Base-by-base conservation (phyloP, 2,888 invertebrate species). In the Chironomus riparius region DNA sequence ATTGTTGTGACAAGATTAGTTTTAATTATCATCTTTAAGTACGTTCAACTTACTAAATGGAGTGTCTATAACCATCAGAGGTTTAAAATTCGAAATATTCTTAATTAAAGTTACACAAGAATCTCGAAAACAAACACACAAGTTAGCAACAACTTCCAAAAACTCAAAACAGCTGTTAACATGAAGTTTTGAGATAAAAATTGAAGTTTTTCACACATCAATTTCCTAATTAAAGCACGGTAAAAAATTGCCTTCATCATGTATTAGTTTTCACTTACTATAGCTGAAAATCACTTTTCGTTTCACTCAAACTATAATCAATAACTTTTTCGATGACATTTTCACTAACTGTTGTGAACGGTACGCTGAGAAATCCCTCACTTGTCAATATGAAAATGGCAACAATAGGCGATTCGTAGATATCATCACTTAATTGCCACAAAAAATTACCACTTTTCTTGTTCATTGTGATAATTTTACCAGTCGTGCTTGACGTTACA, bases 401-500 rank as follows among this genome's bases (percentile, higher is more conserved):
- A 70, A 98, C 92, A 0, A 98, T 91, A 0, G 98, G 97, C 62
- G 95, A 95, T 75, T 90, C 90, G 18, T 56, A 56, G 3, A 15
- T 15, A 56, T 95, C 88, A 82, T 97, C 92, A 70, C 89, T 88
- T 38, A 15, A 56, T 78, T 94, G 91, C 98, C 98, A 98, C 22
- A 94, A 84, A 71, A 95, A 86, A 77, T 90, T 89, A 0, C 95
- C 95, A n/a, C 89, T 87, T 80, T 88, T 88, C 69, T 92, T 88
- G 81, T 95, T 92, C 78, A 97, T 87, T 0, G 97, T 96, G 79
- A 95, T 89, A 47, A 96, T 87, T 76, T 91, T 87, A 0, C 97
- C 97, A 79, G 90, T 92, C 0, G 95, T 94, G 79, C 95, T 96
- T 0, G 95, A 94, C 0, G 96, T 90, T 82, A 97, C 92, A 83